Evolutionary conservation across 53 echinoderm and acorn worm genomes (phyloP).

Genomic region (Crossaster papposus): DNA sequence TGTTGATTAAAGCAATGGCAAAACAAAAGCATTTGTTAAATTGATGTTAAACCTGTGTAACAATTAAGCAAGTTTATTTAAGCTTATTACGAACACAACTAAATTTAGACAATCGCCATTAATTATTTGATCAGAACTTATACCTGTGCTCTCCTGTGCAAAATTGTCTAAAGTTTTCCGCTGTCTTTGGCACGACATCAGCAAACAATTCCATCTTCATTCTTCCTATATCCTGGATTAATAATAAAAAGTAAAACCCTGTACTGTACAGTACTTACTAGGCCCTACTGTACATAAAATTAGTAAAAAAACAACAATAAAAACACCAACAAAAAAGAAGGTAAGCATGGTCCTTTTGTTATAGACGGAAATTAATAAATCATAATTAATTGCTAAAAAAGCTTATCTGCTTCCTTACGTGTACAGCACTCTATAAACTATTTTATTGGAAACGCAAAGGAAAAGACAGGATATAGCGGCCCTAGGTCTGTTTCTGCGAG

Average conservation of each 20-base stretch:
- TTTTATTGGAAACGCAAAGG: too few relatives aligned
- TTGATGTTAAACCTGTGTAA: not conserved
- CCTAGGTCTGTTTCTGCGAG: too few relatives aligned
- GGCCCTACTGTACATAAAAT: too few relatives aligned
- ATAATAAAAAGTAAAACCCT: slow-evolving; percentile 28
- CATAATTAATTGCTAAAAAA: too few relatives aligned
- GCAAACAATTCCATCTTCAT: slow-evolving; percentile 99
- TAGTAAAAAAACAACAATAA: too few relatives aligned
- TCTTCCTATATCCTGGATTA: slow-evolving; percentile 83
- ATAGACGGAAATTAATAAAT: too few relatives aligned
- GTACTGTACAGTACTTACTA: not conserved
- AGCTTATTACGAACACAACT: not conserved
- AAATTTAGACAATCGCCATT: not conserved
- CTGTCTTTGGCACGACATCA: slow-evolving; percentile 93
- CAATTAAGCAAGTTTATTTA: too few relatives aligned
- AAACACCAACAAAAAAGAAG: too few relatives aligned
- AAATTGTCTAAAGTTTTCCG: slow-evolving; percentile 97
- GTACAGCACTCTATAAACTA: too few relatives aligned
- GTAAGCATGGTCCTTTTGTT: too few relatives aligned
- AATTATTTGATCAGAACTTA: not conserved
- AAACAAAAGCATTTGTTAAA: not conserved
- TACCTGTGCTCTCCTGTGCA: slow-evolving; percentile 98
- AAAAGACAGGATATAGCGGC: too few relatives aligned
- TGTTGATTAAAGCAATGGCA: slow-evolving; percentile 3
- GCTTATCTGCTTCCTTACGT: too few relatives aligned